Evolutionary conservation across 2,113 vertebrate genomes (phyloP), one percentile per base, ranked within the genome.

Genomic region (Prinia subflava): DNA sequence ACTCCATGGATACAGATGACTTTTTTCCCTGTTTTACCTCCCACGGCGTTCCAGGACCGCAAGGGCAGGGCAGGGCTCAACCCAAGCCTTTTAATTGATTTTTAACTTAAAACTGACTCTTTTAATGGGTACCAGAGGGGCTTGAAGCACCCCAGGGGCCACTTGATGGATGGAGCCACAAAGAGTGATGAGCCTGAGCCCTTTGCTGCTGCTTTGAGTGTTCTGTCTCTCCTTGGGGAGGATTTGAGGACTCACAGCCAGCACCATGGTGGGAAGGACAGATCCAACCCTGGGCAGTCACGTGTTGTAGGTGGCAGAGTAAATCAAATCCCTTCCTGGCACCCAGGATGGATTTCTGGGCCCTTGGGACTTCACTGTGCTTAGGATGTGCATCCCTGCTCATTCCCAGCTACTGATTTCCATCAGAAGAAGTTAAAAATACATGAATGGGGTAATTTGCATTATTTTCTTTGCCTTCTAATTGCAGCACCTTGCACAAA

Each of bases 21-120:
- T 65, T 47, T 59, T 28, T n/a, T 15, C 3, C 18, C 11, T 53
- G 6, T 28, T 24, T 21, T 14, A 28, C 33, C 13, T 35, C 9
- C 42, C 9, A 15, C 0, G 0, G n/a, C 10, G 50, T 30, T 22
- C 47, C 24, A 1, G 41, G 24, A 30, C 68, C 53, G 35, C 42
- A 17, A n/a, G 63, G 64, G 15, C 42, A 69, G 25, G 22, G 6
- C 25, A 42, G 28, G 39, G 39, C 80, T 70, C 47, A 12, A n/a
- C 50, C 68, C 28, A 24, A 76, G 42, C 44, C 42, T 78, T 63
- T n/a, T 10, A 57, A 21, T 41, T 88, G 64, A 84, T 87, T 87
- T 94, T 47, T 37, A 13, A 8, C 27, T 83, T 7, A 7, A 24
- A 78, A 24, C 5, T 33, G 21, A 21, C 33, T 55, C 46, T 13